phyloP scores from a whole-genome alignment of 2,797 vertebrate genomes.

The Rhabdophis nuchalis region DNA sequence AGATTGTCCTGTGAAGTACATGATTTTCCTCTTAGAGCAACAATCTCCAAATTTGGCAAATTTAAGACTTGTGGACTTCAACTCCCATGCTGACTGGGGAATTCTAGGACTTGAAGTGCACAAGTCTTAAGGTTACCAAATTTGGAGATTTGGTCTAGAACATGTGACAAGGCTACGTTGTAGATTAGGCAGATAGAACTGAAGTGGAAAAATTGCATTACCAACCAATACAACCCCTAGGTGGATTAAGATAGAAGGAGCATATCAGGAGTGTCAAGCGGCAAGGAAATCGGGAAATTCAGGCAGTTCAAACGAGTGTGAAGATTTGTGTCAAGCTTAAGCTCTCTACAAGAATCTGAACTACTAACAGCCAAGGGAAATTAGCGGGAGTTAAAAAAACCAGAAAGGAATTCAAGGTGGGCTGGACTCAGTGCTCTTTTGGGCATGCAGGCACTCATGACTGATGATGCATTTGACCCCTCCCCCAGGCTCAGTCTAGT shows the following conservation, averaged over 20 bases:
- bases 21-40: neutral
- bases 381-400: neutral
- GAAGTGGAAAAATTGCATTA: neutral
- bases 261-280: neutral
- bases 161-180: neutral
- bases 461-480: neutral
- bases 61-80: neutral
- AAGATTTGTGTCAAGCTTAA: neutral
- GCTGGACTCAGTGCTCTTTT: neutral
- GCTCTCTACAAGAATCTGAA: neutral
- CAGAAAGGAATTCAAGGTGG: neutral
- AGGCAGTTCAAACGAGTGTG: neutral
- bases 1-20: neutral
- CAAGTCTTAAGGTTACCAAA: neutral
- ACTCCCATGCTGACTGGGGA: neutral
- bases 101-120: neutral
- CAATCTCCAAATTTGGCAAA: neutral
- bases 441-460: neutral
- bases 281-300: neutral
- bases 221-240: neutral
- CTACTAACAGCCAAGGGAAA: neutral
- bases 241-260: neutral
- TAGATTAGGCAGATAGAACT: neutral
- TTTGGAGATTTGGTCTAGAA: neutral
- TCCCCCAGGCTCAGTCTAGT: neutral